These are phyloP conservation scores for Opisthograptis luteolata DNA, from an alignment of 2,888 invertebrate species.

Conservation along the genomic window DNA sequence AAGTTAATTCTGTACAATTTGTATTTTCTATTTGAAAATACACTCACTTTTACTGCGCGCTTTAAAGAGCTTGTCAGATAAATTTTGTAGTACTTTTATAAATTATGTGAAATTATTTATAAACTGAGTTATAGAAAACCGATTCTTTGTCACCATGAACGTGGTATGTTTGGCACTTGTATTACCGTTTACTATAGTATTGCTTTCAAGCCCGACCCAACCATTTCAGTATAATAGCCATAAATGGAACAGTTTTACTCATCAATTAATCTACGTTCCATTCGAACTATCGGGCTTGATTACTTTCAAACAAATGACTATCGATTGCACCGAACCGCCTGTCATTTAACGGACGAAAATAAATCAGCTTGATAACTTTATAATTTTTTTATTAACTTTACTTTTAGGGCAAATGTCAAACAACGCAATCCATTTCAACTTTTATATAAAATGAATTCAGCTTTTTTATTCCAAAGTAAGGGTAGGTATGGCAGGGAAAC, in stretches of 20 bases:
- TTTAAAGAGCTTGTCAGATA: slow-evolving; percentile 6
- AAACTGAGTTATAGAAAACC: not conserved
- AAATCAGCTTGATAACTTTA: slow-evolving; percentile 25
- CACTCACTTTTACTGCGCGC: slow-evolving; percentile 3
- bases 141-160: not conserved
- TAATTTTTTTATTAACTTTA: too few species aligned
- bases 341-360: slow-evolving; percentile 20
- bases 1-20: slow-evolving; percentile 22
- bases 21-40: slow-evolving; percentile 15
- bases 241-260: not conserved
- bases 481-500: slow-evolving; percentile 3
- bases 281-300: slow-evolving; percentile 11
- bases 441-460: slow-evolving; percentile 6
- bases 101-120: too few species aligned
- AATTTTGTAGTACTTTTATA: slow-evolving; percentile 4
- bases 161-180: not conserved
- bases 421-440: slow-evolving; percentile 16
- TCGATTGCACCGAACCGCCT: slow-evolving; percentile 24
- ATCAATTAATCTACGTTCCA: slow-evolving; percentile 6
- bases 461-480: not conserved
- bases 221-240: not conserved
- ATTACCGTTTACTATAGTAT: not conserved
- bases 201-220: not conserved
- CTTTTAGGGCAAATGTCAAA: slow-evolving; percentile 3
- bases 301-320: slow-evolving; percentile 23